Base-by-base conservation (phyloP, 1,140 invertebrate genomes). In the Teleogryllus occipitalis region DNA sequence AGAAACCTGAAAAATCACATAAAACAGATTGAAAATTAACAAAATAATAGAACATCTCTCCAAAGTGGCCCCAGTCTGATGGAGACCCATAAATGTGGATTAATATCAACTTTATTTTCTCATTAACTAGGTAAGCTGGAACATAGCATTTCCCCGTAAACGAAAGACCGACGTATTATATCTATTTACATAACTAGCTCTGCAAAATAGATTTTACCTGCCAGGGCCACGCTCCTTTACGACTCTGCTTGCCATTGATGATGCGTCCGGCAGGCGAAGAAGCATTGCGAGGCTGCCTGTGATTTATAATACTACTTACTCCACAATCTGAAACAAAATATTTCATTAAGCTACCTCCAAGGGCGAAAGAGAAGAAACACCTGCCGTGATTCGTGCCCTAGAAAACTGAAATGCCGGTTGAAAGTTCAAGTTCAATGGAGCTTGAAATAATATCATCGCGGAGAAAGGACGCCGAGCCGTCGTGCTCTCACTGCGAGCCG, bases 161-260 rank as follows among this genome's bases (percentile, higher is more conserved):
- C 27, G 27, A 5, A 39, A n/a, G n/a, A n/a, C n/a, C 27, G 27
- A 39, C 27, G 27, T 39, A 39, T 5, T 39, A 39, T 39, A 39
- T 39, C 1, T 39, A 2, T 39, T 39, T 39, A 39, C 27, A 39
- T 39, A 39, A 39, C 27, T 39, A 39, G 1, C 27, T 39, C 27
- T 2, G 27, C 27, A 39, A 39, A 39, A 39, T 5, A 39, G 27
- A 39, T 39, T n/a, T 84, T 83, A 93, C 92, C 89, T 93, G 94
- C 94, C 94, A 96, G 0, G 94, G 94, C 94, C 94, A 95, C 7
- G 94, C 93, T 12, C 94, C 94, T 83, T 90, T 88, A 81, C 90
- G 90, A 78, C 92, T 94, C 79, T 93, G 92, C 82, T 92, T 92
- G 2, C 94, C 94, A 81, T 92, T 93, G 81, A 95, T 93, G 80